A percentile compares a stretch with the other conserved stretches of the same genome.
phyloP scores from a whole-genome alignment of 2,888 invertebrate species.

The Endotricha flammealis region DNA sequence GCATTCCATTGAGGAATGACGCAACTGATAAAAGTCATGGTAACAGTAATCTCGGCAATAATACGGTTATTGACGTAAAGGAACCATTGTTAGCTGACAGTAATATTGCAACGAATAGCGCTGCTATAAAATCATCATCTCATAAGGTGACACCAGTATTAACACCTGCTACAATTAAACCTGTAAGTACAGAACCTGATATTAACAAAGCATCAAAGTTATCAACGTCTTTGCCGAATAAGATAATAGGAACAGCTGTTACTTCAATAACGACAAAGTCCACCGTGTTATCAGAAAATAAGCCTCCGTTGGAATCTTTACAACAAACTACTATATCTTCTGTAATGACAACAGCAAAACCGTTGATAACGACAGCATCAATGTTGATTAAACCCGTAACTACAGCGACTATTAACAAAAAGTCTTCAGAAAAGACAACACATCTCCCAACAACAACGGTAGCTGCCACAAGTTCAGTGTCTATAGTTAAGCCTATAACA shows the following conservation, averaged over 20 bases:
- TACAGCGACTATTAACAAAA: background rate
- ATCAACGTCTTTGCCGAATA: background rate
- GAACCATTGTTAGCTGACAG: background rate
- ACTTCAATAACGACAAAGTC: background rate
- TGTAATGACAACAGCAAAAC: slow-evolving; percentile 3
- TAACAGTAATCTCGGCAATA: background rate
- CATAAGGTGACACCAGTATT: slow-evolving; percentile 18
- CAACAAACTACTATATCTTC: slow-evolving; percentile 1
- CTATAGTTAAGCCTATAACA: background rate
- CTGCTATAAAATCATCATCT: slow-evolving; percentile 24
- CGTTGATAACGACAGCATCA: slow-evolving; percentile 18
- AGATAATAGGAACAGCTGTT: slow-evolving; percentile 3
- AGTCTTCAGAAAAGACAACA: background rate
- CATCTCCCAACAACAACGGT: background rate
- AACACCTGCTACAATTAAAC: slow-evolving; percentile 12
- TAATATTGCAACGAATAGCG: background rate
- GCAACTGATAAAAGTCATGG: background rate
- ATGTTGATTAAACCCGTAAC: slow-evolving; percentile 4
- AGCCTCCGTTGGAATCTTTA: too few species aligned
- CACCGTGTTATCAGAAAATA: slow-evolving; percentile 2
- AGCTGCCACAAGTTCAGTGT: background rate
- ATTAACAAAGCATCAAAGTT: slow-evolving; percentile 10
- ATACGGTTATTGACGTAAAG: background rate
- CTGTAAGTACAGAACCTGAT: too few species aligned
- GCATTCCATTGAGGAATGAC: background rate